Conservation (phyloP, 2,888 invertebrate genomes). For the Macrophya alboannulata region DNA sequence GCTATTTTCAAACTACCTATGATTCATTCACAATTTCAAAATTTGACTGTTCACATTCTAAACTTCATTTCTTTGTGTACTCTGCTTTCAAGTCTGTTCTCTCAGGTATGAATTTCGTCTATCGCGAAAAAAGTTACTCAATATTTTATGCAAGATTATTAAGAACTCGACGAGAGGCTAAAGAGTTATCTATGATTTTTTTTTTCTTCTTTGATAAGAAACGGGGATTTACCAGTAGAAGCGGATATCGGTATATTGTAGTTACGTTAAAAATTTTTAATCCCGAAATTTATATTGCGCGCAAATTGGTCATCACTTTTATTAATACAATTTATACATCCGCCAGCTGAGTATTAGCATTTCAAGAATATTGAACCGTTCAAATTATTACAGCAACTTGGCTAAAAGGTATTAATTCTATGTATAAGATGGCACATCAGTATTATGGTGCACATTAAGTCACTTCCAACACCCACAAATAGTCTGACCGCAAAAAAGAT, state of each 20-base stretch:
- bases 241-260: not conserved
- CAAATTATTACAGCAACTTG: not conserved
- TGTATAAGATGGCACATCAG: not conserved
- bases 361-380: not conserved
- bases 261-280: not conserved
- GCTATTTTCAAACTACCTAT: not conserved
- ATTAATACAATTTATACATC: not conserved
- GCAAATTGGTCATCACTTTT: not conserved
- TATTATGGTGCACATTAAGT: not conserved
- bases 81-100: not conserved
- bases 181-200: not conserved
- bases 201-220: not conserved
- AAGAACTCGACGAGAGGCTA: not conserved
- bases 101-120: not conserved
- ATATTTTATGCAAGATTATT: not conserved
- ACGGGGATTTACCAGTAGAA: not conserved
- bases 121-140: not conserved
- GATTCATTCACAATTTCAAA: not conserved
- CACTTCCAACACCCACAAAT: not conserved
- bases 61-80: not conserved
- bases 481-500: not conserved
- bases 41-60: not conserved
- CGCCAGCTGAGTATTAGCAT: not conserved
- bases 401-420: not conserved
- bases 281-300: not conserved